Conservation (phyloP, 2,113 vertebrate genomes). For the Circaetus cinerascens region DNA sequence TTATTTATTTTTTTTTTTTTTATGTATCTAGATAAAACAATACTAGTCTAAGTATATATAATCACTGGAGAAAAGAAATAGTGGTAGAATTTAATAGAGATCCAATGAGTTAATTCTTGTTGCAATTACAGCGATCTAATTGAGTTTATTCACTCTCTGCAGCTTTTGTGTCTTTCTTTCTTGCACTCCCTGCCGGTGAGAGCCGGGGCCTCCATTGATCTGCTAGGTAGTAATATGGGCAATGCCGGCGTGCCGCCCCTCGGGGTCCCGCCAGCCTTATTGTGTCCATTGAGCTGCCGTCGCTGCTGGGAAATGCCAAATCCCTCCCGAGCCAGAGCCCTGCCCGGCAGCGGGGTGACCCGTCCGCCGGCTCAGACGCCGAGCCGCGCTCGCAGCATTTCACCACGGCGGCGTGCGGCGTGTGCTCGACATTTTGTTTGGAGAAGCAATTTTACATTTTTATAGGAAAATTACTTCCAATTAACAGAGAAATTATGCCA, state of each 20-base stretch:
- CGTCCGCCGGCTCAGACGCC: neutral
- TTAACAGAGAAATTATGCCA: neutral
- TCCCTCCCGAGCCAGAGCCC: neutral
- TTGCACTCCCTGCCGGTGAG: constrained; percentile 65
- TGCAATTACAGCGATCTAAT: constrained; percentile 70
- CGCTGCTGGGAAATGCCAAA: constrained; percentile 8
- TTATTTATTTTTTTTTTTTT: too few relatives aligned
- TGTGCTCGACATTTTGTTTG: accelerated
- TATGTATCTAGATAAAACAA: too few relatives aligned
- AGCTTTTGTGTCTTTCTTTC: constrained; percentile 63
- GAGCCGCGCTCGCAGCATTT: accelerated
- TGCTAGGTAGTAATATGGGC: neutral
- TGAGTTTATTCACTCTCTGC: constrained; percentile 64
- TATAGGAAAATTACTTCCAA: neutral
- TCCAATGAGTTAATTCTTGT: too few relatives aligned
- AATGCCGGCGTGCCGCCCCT: neutral
- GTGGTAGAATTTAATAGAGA: too few relatives aligned
- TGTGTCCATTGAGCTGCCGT: neutral
- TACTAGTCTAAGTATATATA: too few relatives aligned
- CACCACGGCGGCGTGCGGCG: accelerated
- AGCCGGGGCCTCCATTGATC: constrained; percentile 37
- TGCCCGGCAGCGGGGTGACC: neutral
- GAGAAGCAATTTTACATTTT: neutral
- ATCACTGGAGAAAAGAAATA: too few relatives aligned
- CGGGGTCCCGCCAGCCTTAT: neutral